Base-by-base conservation (phyloP, 2,113 vertebrate species). In the Lethenteron reissneri region DNA sequence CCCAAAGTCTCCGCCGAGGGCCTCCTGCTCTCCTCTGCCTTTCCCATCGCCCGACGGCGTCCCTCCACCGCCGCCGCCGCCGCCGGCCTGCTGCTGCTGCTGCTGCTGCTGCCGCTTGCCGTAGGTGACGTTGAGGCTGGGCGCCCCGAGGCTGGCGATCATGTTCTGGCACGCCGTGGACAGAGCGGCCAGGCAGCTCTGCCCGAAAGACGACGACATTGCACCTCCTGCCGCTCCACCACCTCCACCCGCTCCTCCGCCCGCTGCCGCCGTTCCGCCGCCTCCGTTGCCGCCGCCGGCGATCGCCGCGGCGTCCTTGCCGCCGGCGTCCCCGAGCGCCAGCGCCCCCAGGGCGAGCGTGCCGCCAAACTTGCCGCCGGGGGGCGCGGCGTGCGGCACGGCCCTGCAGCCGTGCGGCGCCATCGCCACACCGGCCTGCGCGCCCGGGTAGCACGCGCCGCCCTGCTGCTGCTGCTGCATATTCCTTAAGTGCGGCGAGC, bases 101-200 rank as follows among this genome's bases (percentile, higher is more conserved):
- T n/a, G n/a, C n/a, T 41, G 41, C 41, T 41, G 41, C 9, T n/a
- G 62, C 21, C 62, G n/a, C 85, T 97, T 97, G 81, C 90, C 92
- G 83, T 96, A 97, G n/a, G 92, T 97, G 81, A 97, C 92, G 76
- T 97, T 95, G 80, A 97, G 90, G 82, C 95, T 97, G 73, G 92
- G 92, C 71, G 92, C 92, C 19, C 92, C 92, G 73, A 97, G 83
- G 80, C 92, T 97, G 57, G 92, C 92, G 72, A 97, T 97, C 92
- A 97, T 97, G 82, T 97, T 97, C 83, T 97, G 92, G 83, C 92
- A 97, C 78, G 92, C 92, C 0, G 92, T 97, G 76, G 92, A 97
- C 64, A 97, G 88, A 68, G 92, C 92, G 14, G 92, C 92, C 79
- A 97, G 83, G 81, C 92, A 97, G 81, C 92, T 97, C 84, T 97